Base-by-base conservation (phyloP, 2,113 vertebrate genomes). In the Cyprinodon variegatus region DNA sequence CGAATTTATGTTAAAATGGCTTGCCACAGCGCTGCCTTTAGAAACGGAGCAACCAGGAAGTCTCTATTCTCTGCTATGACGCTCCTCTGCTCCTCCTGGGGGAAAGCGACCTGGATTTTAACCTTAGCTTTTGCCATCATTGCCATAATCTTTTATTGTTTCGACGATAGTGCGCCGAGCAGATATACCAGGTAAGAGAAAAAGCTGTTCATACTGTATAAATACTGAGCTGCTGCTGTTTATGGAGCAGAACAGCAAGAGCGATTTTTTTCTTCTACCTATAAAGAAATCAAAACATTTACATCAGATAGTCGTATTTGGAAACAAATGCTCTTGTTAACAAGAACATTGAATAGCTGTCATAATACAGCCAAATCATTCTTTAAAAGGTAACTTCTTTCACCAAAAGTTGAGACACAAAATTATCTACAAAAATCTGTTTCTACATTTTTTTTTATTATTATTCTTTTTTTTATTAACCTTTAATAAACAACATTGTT, bases 11-110 rank as follows among this genome's bases (percentile, higher is more conserved):
- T 29, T 29, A 29, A 29, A 29, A 29, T 29, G 29, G 29, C 29
- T 29, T 29, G 29, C 29, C 29, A 29, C 29, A 38, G 61, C 38
- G 4, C 6, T n/a, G 29, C 64, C 20, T 0, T 36, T 29, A 1
- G 5, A 67, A 3, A n/a, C n/a, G 29, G 61, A 17, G 71, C 46
- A 78, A 90, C 76, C 87, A 89, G 92, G 93, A 94, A 94, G 91
- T 85, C 3, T 43, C 0, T 2, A 11, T 2, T 0, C 17, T 11
- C 15, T 53, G n/a, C 7, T 76, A 76, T 90, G 82, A 90, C 64
- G 65, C 20, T 45, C 1, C 59, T 79, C 4, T 48, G 38, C 15
- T 37, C 37, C 78, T 14, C 11, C 20, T 79, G 83, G 4, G 76
- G 83, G 20, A 90, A 66, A 60, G 61, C 68, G 0, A 59, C 89